These are phyloP conservation scores for Karalla daura DNA, from an alignment of 2,797 vertebrate genomes.

Conservation along the genomic window DNA sequence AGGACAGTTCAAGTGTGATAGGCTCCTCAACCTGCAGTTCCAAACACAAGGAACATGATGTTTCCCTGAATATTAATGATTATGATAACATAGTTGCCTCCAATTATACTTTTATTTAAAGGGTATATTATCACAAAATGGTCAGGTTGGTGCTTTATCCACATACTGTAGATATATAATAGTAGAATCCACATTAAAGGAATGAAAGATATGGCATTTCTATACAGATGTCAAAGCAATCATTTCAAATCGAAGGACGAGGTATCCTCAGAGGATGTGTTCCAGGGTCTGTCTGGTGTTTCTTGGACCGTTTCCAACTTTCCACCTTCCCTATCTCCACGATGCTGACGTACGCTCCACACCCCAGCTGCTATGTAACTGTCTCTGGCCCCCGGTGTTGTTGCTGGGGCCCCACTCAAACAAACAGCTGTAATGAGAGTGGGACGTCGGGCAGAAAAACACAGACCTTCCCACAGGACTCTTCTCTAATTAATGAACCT, in stretches of 20 bases:
- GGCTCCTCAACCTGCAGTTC: conserved; percentile 4
- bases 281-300: conserved; percentile 4
- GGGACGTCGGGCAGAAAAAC: conserved; percentile 74
- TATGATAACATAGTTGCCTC: conserved; percentile 20
- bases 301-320: conserved; percentile 25
- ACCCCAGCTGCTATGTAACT: conserved; percentile 49
- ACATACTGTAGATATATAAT: conserved; percentile 1
- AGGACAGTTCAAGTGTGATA: conserved; percentile 3
- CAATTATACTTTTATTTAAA: conserved; percentile 17
- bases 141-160: background rate
- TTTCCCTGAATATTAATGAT: conserved; percentile 32
- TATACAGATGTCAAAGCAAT: conserved; percentile 8
- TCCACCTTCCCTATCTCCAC: conserved; percentile 22
- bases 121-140: conserved; percentile 7
- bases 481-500: conserved; percentile 86
- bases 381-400: conserved; percentile 58
- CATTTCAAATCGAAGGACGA: conserved; percentile 15
- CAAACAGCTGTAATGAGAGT: conserved; percentile 82
- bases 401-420: conserved; percentile 64
- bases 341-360: conserved; percentile 33
- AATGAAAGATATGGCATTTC: background rate
- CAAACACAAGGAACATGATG: background rate
- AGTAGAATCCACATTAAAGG: background rate
- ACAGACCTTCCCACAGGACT: conserved; percentile 77
- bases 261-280: background rate